These are phyloP conservation scores for Synodontis membranacea DNA, from an alignment of 2,113 vertebrate genomes.

Conservation along the genomic window DNA sequence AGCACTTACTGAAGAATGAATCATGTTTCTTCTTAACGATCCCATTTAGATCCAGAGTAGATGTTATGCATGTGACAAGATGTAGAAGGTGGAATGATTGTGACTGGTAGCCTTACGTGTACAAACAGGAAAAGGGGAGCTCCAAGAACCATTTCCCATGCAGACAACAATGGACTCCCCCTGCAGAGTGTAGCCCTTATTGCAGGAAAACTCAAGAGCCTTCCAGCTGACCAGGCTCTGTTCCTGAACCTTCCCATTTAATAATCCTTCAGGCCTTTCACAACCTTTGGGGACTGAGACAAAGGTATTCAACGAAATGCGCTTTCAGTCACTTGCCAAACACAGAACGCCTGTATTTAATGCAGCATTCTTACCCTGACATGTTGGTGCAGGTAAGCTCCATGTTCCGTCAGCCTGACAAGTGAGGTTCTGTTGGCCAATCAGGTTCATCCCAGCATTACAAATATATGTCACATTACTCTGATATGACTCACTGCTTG, in stretches of 20 bases:
- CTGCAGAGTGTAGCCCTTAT: conserved; percentile 82
- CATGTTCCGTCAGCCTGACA: conserved; percentile 85
- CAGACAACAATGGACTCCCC: conserved; percentile 80
- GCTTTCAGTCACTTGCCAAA: not conserved
- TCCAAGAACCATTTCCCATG: conserved; percentile 81
- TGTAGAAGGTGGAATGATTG: not conserved
- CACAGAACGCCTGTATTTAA: not conserved
- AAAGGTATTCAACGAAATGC: not conserved
- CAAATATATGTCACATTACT: conserved; percentile 83
- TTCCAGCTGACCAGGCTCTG: conserved; percentile 77
- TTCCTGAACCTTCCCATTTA: conserved; percentile 78
- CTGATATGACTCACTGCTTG: conserved; percentile 72
- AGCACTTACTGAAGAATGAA: not conserved
- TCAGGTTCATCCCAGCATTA: conserved; percentile 78
- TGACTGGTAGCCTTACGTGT: conserved; percentile 80
- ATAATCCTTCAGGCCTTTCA: conserved; percentile 66
- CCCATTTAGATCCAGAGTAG: not conserved
- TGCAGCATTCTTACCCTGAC: conserved; percentile 68
- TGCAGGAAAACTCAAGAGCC: conserved; percentile 79
- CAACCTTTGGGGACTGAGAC: conserved; percentile 70
- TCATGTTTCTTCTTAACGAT: not conserved
- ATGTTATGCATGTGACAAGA: not conserved
- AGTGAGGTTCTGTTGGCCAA: conserved; percentile 72
- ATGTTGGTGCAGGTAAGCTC: conserved; percentile 84
- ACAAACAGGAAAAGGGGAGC: conserved; percentile 81